These are phyloP conservation scores for Gadopsis bispinosus DNA, from an alignment of 2,797 vertebrate genomes.

Conservation along the genomic window DNA sequence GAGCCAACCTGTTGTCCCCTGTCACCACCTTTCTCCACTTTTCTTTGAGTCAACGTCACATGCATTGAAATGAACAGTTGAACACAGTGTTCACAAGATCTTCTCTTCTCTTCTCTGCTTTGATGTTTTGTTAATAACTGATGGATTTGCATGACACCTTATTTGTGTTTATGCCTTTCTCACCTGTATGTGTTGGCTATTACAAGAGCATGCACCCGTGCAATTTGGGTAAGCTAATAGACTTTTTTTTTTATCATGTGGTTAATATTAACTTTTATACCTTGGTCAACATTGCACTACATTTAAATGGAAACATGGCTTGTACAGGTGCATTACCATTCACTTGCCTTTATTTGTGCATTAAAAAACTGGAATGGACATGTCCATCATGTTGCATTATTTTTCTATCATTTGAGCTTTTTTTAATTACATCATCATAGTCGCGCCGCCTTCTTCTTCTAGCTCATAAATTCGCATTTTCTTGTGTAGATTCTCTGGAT, in stretches of 20 bases:
- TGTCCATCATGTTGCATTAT: no score
- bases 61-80: background rate
- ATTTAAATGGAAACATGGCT: no score
- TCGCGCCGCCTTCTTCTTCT: background rate
- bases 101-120: background rate
- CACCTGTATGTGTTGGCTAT: conserved; percentile 39
- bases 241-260: conserved; percentile 13
- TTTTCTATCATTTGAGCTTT: background rate
- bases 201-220: conserved; percentile 14
- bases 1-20: background rate
- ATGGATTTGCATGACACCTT: conserved; percentile 3
- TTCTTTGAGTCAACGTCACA: background rate
- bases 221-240: conserved; percentile 45
- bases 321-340: no score
- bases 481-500: background rate
- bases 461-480: background rate
- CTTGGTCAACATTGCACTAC: no score
- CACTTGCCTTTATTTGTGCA: no score
- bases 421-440: background rate
- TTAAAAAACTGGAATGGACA: no score
- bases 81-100: background rate
- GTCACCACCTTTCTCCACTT: background rate
- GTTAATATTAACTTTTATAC: no score
- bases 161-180: conserved; percentile 9
- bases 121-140: conserved; percentile 4